Percentiles rank a stretch among this genome's conserved stretches.
Evolutionary conservation across 2,113 vertebrate species (phyloP).

Genomic region (Chauna torquata): DNA sequence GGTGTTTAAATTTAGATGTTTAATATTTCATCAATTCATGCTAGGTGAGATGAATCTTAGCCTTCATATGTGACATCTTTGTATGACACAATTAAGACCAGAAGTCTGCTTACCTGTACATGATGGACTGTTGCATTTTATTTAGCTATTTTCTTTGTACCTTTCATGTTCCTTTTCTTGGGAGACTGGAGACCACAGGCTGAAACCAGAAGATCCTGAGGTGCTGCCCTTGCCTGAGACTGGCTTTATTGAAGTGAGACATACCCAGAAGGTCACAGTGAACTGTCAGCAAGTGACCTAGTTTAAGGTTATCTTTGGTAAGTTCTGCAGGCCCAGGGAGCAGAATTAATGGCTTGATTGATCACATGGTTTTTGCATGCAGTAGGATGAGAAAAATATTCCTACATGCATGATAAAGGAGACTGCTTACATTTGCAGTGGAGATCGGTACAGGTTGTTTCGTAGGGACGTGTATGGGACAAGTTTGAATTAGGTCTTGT

Average conservation of each 20-base stretch:
- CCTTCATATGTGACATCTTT: not conserved
- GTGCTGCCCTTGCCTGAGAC: not conserved
- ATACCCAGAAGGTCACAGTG: not conserved
- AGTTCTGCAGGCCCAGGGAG: not conserved
- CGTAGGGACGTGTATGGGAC: not conserved
- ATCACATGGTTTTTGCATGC: not conserved
- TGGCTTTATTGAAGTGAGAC: not conserved
- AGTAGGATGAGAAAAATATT: not conserved
- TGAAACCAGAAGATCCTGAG: not conserved
- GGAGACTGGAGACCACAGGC: not conserved
- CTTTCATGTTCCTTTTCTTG: not conserved
- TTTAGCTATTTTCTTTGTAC: not conserved
- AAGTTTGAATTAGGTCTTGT: not conserved
- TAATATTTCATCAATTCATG: not conserved
- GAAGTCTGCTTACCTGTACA: not conserved
- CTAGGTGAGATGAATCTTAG: not conserved
- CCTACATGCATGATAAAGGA: not conserved
- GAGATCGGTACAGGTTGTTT: not conserved
- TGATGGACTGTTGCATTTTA: not conserved
- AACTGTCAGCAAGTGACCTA: not conserved
- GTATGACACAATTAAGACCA: not conserved
- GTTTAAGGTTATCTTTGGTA: conserved; percentile 2
- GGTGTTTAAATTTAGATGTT: not conserved
- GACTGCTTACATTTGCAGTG: not conserved
- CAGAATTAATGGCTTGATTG: conserved; percentile 30